These are phyloP conservation scores for Homarus gammarus DNA, from an alignment of 2,888 invertebrate genomes.

Conservation along the genomic window DNA sequence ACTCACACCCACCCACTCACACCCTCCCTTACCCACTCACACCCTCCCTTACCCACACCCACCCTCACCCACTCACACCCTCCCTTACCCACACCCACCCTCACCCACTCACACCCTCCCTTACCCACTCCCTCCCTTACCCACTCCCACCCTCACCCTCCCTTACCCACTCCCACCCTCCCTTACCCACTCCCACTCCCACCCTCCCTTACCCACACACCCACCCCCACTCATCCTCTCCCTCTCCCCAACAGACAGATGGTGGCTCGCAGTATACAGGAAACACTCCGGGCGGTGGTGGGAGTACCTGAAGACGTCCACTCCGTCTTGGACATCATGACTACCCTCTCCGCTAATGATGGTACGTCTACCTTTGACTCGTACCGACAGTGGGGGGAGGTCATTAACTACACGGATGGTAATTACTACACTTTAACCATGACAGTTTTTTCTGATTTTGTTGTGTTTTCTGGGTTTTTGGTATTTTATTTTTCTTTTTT, in stretches of 20 bases:
- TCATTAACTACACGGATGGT: too few species aligned
- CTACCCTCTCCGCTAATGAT: constrained; percentile 58
- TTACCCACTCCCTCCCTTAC: constrained; percentile 21
- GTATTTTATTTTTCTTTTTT: too few species aligned
- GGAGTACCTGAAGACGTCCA: constrained; percentile 50
- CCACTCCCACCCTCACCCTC: not conserved
- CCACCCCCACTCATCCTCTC: not conserved
- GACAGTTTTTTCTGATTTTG: too few species aligned
- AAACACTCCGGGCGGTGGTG: constrained; percentile 63
- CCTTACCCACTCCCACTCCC: not conserved
- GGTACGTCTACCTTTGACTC: constrained; percentile 47
- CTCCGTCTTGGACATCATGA: constrained; percentile 59
- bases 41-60: not conserved
- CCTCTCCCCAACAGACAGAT: constrained; percentile 46
- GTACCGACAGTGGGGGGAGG: too few species aligned
- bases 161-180: not conserved
- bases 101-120: not conserved
- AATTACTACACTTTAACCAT: too few species aligned
- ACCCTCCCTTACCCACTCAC: constrained; percentile 3
- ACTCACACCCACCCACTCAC: too few species aligned
- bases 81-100: not conserved
- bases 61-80: not conserved
- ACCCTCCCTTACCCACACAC: not conserved
- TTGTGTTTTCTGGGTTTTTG: too few species aligned
- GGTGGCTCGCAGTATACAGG: constrained; percentile 68